These are phyloP conservation scores for Sphaerodactylus townsendi DNA, from an alignment of 2,113 vertebrate species.

Conservation along the genomic window DNA sequence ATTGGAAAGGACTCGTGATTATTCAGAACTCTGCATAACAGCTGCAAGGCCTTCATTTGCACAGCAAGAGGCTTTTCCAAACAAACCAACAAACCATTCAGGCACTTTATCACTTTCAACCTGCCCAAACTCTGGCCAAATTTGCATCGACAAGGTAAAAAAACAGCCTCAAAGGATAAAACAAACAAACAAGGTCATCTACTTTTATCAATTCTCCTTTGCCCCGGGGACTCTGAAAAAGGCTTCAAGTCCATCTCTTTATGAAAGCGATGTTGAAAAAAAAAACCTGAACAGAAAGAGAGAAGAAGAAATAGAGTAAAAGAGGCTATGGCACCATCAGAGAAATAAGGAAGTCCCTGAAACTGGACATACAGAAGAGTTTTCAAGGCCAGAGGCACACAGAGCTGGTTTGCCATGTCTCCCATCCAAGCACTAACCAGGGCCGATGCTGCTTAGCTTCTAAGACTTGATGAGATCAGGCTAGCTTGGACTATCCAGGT, in stretches of 20 bases:
- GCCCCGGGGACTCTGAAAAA: conserved; percentile 23
- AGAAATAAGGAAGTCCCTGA: conserved; percentile 51
- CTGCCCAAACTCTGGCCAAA: rapidly evolving
- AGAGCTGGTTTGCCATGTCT: too few species aligned
- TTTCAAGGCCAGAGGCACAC: too few species aligned
- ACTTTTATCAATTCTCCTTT: conserved; percentile 5
- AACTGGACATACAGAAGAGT: too few species aligned
- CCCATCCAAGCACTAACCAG: too few species aligned
- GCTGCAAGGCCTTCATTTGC: neutral
- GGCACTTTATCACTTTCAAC: conserved; percentile 18
- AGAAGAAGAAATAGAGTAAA: conserved; percentile 39
- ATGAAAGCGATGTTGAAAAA: conserved; percentile 43
- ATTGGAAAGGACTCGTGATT: neutral
- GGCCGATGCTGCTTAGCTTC: too few species aligned
- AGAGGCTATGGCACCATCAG: conserved; percentile 44
- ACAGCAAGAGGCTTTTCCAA: neutral
- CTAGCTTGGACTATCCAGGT: too few species aligned
- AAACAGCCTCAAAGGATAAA: neutral
- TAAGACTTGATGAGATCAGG: too few species aligned
- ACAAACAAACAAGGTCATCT: conserved; percentile 35
- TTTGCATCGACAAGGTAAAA: neutral
- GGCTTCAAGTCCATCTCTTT: conserved; percentile 43
- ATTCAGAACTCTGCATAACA: neutral
- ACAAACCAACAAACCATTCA: neutral
- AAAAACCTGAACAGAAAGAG: conserved; percentile 55